Evolutionary conservation across 2,888 invertebrate species (phyloP).

Genomic region (Operophtera brumata): DNA sequence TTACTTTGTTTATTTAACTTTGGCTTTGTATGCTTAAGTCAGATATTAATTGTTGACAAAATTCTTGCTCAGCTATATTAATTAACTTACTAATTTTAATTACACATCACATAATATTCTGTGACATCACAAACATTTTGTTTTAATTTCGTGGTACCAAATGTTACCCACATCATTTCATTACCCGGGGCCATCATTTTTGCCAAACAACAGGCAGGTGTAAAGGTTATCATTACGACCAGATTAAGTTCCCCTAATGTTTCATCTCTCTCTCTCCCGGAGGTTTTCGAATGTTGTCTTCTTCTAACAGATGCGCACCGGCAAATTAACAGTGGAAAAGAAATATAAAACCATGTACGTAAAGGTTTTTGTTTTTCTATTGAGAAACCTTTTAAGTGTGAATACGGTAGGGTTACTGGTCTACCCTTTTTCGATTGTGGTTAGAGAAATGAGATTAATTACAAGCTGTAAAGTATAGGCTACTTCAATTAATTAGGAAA

Average conservation of each 20-base stretch:
- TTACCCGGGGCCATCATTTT: slow-evolving; percentile 56
- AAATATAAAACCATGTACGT: slow-evolving; percentile 29
- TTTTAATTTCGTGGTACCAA: slow-evolving; percentile 28
- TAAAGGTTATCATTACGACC: slow-evolving; percentile 65
- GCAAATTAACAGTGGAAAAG: slow-evolving; percentile 38
- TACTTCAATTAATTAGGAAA: not conserved
- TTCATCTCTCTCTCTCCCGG: slow-evolving; percentile 40
- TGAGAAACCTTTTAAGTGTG: slow-evolving; percentile 48
- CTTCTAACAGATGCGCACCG: slow-evolving; percentile 36
- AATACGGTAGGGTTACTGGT: slow-evolving; percentile 41
- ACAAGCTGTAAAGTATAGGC: not conserved
- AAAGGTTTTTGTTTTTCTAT: slow-evolving; percentile 36
- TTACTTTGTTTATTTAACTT: too few species aligned
- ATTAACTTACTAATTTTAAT: not conserved
- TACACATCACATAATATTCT: too few species aligned
- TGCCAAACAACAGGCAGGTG: slow-evolving; percentile 64
- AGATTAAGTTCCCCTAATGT: slow-evolving; percentile 59
- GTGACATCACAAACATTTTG: slow-evolving; percentile 10
- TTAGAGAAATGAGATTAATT: slow-evolving; percentile 31
- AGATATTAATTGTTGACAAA: not conserved
- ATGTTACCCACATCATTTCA: slow-evolving; percentile 38
- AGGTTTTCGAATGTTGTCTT: slow-evolving; percentile 25
- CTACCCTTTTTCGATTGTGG: slow-evolving; percentile 41
- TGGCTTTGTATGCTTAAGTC: too few species aligned
- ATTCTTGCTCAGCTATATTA: not conserved